These are phyloP conservation scores for Teleiodes luculella DNA, from an alignment of 2,888 invertebrate genomes.

Conservation along the genomic window DNA sequence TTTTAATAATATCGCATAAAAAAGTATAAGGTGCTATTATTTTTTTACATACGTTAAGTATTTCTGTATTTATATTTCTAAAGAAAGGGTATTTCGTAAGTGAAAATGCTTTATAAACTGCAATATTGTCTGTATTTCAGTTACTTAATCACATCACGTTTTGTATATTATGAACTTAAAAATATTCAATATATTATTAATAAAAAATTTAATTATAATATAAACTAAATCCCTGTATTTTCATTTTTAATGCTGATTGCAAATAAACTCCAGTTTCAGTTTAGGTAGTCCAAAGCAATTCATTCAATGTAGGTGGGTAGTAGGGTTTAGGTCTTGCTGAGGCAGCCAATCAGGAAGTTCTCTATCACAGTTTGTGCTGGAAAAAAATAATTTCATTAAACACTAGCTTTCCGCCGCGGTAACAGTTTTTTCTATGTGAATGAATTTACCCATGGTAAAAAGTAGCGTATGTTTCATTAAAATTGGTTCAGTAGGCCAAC, in stretches of 20 bases:
- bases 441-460: no score
- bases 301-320: slow-evolving; percentile 46
- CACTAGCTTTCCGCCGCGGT: no score
- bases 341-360: slow-evolving; percentile 82
- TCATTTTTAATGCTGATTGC: slow-evolving; percentile 58
- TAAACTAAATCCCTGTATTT: slow-evolving; percentile 77
- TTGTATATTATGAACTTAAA: slow-evolving; percentile 69
- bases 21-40: slow-evolving; percentile 13
- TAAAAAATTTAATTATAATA: slow-evolving; percentile 60
- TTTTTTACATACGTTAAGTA: slow-evolving; percentile 16
- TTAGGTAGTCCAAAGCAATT: slow-evolving; percentile 59
- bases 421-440: no score
- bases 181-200: slow-evolving; percentile 59
- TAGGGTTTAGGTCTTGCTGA: slow-evolving; percentile 66
- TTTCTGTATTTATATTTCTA: slow-evolving; percentile 6
- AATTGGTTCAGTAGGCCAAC: no score
- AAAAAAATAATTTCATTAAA: slow-evolving; percentile 41
- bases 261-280: slow-evolving; percentile 63
- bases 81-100: slow-evolving; percentile 24
- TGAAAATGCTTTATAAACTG: slow-evolving; percentile 24
- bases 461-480: no score
- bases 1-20: no score
- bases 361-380: slow-evolving; percentile 88
- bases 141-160: slow-evolving; percentile 60
- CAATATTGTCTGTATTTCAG: slow-evolving; percentile 72